Base-by-base conservation (phyloP, 2,113 vertebrate genomes). In the Rhinoderma darwinii region DNA sequence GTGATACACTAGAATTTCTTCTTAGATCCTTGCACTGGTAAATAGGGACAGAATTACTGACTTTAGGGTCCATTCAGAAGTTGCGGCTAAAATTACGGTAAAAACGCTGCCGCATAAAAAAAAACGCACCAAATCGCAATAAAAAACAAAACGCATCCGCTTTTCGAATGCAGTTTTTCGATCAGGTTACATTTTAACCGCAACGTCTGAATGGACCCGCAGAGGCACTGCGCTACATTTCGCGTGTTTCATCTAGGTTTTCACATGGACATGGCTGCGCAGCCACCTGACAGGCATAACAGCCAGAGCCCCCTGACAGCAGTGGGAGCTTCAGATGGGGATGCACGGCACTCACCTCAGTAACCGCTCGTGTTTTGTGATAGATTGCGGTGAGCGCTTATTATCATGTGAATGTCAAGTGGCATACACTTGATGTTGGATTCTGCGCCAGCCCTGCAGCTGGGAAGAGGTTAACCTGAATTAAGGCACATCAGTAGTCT, bases 401-500 rank as follows among this genome's bases (percentile, higher is more conserved):
- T 41, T 43, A 15, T 61, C 78, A 41, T 63, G 32, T 61, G 35
- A 63, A 81, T 81, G 56, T 61, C 75, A 77, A 51, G 43, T 51
- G 44, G 75, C 17, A 35, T 47, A 35, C 44, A 47, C n/a, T 32
- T 77, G 27, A 78, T 78, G 44, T n/a, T 32, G 75, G n/a, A 35
- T 44, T 30, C 22, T n/a, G 73, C 73, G 72, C 35, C n/a, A 41
- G 56, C 56, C 37, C 32, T 63, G 56, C 32, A 37, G 79, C 56
- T 63, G n/a, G 39, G 79, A 44, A 81, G 79, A 63, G 79, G 79
- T 81, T 81, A 81, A 81, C 35, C 79, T 41, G 78, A 39, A 61
- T 61, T 81, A 59, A 59, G 25, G 30, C 76, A 56, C 17, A 35
- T 81, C 78, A 81, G 77, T 80, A 39, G 78, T 81, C 54, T 63